Conservation (phyloP, 2,888 invertebrate genomes). For the Druceiella hillmani region DNA sequence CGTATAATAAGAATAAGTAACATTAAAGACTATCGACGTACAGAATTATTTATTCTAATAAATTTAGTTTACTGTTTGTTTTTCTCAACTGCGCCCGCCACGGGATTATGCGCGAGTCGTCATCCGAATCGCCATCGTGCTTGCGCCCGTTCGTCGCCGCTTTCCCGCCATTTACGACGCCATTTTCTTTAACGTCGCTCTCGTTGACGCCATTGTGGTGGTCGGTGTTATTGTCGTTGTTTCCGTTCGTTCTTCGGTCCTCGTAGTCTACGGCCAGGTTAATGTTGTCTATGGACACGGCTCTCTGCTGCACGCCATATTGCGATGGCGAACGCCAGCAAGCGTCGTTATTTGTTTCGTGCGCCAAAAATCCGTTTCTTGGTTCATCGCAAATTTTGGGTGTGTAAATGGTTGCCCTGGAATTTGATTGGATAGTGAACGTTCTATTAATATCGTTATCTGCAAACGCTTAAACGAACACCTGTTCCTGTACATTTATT, state of each 20-base stretch:
- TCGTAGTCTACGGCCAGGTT: slow-evolving; percentile 38
- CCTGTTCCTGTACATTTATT: too few species aligned
- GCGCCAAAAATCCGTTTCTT: slow-evolving; percentile 38
- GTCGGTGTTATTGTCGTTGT: slow-evolving; percentile 30
- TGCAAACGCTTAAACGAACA: too few species aligned
- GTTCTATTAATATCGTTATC: too few species aligned
- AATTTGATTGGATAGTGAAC: too few species aligned
- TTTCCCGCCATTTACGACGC: slow-evolving; percentile 9
- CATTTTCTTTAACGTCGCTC: slow-evolving; percentile 8
- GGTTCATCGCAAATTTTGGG: slow-evolving; percentile 61
- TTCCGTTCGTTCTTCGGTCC: slow-evolving; percentile 37
- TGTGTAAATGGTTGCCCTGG: slow-evolving; percentile 63
- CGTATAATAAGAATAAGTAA: too few species aligned
- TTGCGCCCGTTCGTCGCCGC: slow-evolving; percentile 36
- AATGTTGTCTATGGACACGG: slow-evolving; percentile 61
- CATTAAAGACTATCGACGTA: too few species aligned
- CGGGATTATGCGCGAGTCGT: slow-evolving; percentile 70
- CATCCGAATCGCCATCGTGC: slow-evolving; percentile 49
- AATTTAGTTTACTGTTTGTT: slow-evolving; percentile 83
- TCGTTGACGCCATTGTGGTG: too few species aligned
- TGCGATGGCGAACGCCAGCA: slow-evolving; percentile 40
- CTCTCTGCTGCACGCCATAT: slow-evolving; percentile 39
- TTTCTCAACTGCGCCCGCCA: slow-evolving; percentile 87
- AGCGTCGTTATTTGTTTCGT: slow-evolving; percentile 34
- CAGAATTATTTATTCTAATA: slow-evolving; percentile 57